phyloP scores from a whole-genome alignment of 2,113 vertebrate genomes.

The Fukomys damarensis region DNA sequence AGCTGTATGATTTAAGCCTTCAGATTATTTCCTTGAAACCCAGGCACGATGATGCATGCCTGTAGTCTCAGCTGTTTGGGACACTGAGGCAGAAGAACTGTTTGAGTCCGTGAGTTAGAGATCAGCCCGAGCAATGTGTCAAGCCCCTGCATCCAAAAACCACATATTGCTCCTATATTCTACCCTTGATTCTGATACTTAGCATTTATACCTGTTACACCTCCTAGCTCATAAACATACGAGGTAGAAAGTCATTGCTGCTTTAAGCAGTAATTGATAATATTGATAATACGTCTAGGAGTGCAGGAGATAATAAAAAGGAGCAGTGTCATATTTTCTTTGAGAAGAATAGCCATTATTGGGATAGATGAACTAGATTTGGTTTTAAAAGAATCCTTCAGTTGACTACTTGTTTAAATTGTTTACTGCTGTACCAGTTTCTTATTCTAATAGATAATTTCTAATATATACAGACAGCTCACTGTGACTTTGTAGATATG shows the following conservation, averaged over 20 bases:
- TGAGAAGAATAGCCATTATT: neutral
- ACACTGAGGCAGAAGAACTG: neutral
- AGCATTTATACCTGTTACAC: neutral
- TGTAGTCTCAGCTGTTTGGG: neutral
- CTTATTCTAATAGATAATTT: slow-evolving; percentile 25
- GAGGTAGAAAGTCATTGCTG: neutral
- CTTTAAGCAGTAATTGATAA: neutral
- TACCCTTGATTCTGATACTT: slow-evolving; percentile 12
- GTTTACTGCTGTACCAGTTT: neutral
- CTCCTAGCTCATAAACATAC: neutral
- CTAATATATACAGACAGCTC: slow-evolving; percentile 17
- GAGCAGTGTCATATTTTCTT: neutral
- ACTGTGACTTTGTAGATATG: slow-evolving; percentile 55
- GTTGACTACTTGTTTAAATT: slow-evolving; percentile 34
- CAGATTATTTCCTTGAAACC: neutral
- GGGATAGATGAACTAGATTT: neutral
- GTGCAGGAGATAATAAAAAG: neutral
- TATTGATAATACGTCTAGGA: neutral
- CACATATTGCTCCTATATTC: neutral
- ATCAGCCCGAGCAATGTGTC: neutral
- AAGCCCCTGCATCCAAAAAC: neutral
- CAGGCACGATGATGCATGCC: neutral
- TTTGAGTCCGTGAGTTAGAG: neutral
- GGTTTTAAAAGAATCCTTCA: slow-evolving; percentile 44
- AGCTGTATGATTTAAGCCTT: slow-evolving; percentile 23